Evolutionary conservation across 2,113 vertebrate genomes (phyloP).

Genomic region (Capreolus pygargus): DNA sequence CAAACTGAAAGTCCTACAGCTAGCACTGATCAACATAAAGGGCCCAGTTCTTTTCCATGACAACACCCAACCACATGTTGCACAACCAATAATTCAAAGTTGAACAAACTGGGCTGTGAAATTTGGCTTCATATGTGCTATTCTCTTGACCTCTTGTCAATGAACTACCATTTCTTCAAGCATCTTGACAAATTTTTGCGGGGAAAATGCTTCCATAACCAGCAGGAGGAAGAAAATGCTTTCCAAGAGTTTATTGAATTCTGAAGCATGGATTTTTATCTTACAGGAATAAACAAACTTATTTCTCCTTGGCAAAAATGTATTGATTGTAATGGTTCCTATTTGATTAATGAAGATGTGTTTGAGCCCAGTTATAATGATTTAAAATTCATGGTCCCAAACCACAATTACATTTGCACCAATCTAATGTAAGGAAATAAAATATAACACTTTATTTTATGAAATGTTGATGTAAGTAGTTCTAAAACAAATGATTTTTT

Average conservation of each 20-base stretch:
- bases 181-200: background rate
- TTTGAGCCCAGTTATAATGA: background rate
- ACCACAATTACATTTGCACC: background rate
- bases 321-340: background rate
- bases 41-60: background rate
- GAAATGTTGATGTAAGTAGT: background rate
- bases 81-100: background rate
- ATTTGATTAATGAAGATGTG: background rate
- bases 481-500: background rate
- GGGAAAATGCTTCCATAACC: background rate
- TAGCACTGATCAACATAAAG: background rate
- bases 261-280: background rate
- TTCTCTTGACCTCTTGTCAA: background rate
- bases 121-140: background rate
- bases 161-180: background rate
- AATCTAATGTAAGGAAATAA: background rate
- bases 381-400: background rate
- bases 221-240: background rate
- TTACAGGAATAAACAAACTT: background rate
- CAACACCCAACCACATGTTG: background rate
- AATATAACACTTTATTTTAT: background rate
- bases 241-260: background rate
- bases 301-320: background rate
- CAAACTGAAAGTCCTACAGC: background rate
- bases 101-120: background rate